A percentile compares a stretch with the other conserved stretches of the same genome.
phyloP scores from a whole-genome alignment of 1,140 invertebrate genomes.

The Periplaneta americana region DNA sequence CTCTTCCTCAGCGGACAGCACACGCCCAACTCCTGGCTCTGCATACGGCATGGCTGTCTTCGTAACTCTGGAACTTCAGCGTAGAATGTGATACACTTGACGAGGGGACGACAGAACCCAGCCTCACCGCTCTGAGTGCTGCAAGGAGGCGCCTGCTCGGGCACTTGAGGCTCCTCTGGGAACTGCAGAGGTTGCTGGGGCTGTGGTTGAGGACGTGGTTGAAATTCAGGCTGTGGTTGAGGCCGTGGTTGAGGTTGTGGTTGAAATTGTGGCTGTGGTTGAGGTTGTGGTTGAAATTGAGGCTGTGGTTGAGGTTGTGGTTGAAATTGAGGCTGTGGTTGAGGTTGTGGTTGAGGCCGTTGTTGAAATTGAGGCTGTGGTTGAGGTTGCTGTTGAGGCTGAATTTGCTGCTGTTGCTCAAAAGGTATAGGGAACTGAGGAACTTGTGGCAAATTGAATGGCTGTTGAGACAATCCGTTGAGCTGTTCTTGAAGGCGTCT shows the following conservation, averaged over 20 bases:
- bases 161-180: background rate
- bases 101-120: slow-evolving; percentile 37
- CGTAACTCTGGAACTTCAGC: slow-evolving; percentile 39
- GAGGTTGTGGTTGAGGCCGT: background rate
- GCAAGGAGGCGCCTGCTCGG: slow-evolving; percentile 20
- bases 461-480: slow-evolving; percentile 10
- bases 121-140: slow-evolving; percentile 23
- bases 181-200: background rate
- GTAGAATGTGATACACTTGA: slow-evolving; percentile 41
- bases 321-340: background rate
- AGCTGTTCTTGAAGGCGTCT: slow-evolving; percentile 23
- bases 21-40: slow-evolving; percentile 33
- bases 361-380: background rate
- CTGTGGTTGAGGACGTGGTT: background rate
- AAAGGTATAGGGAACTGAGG: background rate
- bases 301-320: background rate
- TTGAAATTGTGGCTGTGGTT: background rate
- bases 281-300: background rate
- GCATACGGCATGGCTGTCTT: slow-evolving; percentile 37
- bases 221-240: background rate
- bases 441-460: background rate
- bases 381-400: slow-evolving; percentile 2
- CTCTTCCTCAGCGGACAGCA: slow-evolving; percentile 33
- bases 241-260: background rate
- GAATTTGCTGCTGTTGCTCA: background rate